Conservation (phyloP, 2,888 invertebrate species). For the Sinodicranocentrus sp. region DNA sequence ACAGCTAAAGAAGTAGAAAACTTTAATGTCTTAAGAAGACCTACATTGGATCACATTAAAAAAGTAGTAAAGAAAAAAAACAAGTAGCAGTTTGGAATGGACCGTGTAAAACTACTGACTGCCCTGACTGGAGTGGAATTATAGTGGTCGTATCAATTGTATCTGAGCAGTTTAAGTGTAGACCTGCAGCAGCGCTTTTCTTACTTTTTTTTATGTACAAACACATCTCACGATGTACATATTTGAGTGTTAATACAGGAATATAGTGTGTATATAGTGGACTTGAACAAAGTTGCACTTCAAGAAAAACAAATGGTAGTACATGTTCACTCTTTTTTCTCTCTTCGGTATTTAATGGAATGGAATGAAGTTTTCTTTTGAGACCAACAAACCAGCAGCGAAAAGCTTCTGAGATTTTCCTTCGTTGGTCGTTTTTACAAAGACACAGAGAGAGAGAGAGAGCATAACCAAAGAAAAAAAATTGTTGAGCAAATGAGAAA, state of each 20-base stretch:
- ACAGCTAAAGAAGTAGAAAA: slow-evolving; percentile 12
- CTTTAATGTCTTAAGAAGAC: neutral
- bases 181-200: slow-evolving; percentile 53
- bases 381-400: neutral
- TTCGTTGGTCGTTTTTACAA: neutral
- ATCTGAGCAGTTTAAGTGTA: slow-evolving; percentile 15
- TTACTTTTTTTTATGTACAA: neutral
- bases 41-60: slow-evolving; percentile 22
- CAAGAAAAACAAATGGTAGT: slow-evolving; percentile 16
- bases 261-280: too few relatives aligned
- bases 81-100: neutral
- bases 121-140: neutral
- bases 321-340: slow-evolving; percentile 30
- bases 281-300: slow-evolving; percentile 28
- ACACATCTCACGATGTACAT: too few relatives aligned
- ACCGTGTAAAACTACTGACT: neutral
- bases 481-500: slow-evolving; percentile 2
- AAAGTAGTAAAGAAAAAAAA: neutral
- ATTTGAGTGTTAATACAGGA: too few relatives aligned
- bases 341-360: slow-evolving; percentile 53
- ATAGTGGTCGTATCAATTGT: slow-evolving; percentile 48
- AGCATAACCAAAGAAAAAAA: neutral
- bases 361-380: slow-evolving; percentile 49
- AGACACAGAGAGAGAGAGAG: neutral
- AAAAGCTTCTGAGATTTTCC: slow-evolving; percentile 43